Percentiles rank a stretch among this genome's conserved stretches.
phyloP scores from a whole-genome alignment of 2,113 vertebrate species.

The Ciconia stormi region DNA sequence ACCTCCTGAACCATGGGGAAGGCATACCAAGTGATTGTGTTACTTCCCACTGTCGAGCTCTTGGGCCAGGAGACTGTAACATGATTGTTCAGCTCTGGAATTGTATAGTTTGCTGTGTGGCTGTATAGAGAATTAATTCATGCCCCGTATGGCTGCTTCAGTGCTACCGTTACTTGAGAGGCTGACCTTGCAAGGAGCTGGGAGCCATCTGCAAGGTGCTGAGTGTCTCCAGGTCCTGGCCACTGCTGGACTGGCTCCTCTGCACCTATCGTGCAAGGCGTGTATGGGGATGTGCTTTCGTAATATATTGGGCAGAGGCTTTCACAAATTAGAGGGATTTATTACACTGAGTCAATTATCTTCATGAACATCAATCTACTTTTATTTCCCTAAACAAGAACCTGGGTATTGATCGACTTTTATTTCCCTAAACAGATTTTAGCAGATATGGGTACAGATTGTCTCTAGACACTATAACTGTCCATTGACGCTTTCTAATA shows the following conservation, averaged over 20 bases:
- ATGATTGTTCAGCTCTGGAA: background rate
- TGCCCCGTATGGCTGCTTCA: background rate
- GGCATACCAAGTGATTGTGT: background rate
- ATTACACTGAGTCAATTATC: background rate
- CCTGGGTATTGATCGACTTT: background rate
- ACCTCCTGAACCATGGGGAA: background rate
- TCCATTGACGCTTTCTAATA: background rate
- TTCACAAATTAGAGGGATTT: background rate
- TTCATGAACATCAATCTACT: background rate
- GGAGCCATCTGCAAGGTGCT: background rate
- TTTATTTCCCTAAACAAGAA: background rate
- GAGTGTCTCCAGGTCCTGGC: background rate
- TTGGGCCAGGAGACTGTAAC: background rate
- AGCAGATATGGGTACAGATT: background rate
- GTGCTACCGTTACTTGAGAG: background rate
- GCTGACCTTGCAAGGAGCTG: background rate
- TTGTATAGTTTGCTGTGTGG: background rate
- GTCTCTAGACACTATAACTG: background rate
- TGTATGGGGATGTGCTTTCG: rapidly evolving
- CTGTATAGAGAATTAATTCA: background rate
- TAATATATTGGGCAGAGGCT: background rate
- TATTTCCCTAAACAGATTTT: background rate
- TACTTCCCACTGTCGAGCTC: background rate
- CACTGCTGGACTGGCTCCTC: background rate
- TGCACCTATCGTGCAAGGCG: rapidly evolving